Percentiles rank a stretch among this genome's conserved stretches.
phyloP scores from a whole-genome alignment of 2,113 vertebrate species.

The Chaetodon trifascialis region DNA sequence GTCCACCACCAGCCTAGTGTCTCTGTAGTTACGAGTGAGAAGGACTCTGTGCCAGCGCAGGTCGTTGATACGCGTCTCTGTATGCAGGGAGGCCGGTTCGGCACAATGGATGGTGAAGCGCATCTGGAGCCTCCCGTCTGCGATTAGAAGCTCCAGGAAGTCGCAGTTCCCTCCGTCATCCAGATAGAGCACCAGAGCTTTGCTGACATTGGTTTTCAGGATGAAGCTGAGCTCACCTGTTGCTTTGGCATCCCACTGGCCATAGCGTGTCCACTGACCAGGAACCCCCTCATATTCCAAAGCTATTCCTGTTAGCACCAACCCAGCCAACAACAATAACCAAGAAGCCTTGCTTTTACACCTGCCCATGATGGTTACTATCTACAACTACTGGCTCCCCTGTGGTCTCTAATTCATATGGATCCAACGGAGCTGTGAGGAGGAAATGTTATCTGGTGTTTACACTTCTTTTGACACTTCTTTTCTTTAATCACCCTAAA shows the following conservation, averaged over 20 bases:
- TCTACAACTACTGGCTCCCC: constrained; percentile 58
- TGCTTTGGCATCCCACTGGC: constrained; percentile 89
- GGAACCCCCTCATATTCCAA: constrained; percentile 93
- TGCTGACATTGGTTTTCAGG: constrained; percentile 90
- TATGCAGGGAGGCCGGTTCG: constrained; percentile 89
- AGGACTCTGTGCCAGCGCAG: constrained; percentile 93
- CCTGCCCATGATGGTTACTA: constrained; percentile 73
- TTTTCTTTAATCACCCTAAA: constrained; percentile 50
- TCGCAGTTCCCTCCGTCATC: constrained; percentile 96
- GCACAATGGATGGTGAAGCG: constrained; percentile 94
- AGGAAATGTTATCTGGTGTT: constrained; percentile 55
- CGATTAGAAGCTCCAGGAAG: constrained; percentile 93
- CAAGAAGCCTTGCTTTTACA: constrained; percentile 51
- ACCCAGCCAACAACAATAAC: constrained; percentile 74
- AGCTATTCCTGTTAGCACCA: constrained; percentile 74
- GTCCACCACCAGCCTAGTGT: constrained; percentile 90
- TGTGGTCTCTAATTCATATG: constrained; percentile 59
- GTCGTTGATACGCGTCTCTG: constrained; percentile 87
- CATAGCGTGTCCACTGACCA: constrained; percentile 95
- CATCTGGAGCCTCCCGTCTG: constrained; percentile 88
- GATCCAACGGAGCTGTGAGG: constrained; percentile 54
- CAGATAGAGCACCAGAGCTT: constrained; percentile 91
- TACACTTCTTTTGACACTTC: constrained; percentile 24
- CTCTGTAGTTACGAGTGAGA: constrained; percentile 87
- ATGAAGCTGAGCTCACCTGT: constrained; percentile 93